These are phyloP conservation scores for Garrulus glandarius DNA, from an alignment of 2,797 vertebrate species.

Conservation along the genomic window DNA sequence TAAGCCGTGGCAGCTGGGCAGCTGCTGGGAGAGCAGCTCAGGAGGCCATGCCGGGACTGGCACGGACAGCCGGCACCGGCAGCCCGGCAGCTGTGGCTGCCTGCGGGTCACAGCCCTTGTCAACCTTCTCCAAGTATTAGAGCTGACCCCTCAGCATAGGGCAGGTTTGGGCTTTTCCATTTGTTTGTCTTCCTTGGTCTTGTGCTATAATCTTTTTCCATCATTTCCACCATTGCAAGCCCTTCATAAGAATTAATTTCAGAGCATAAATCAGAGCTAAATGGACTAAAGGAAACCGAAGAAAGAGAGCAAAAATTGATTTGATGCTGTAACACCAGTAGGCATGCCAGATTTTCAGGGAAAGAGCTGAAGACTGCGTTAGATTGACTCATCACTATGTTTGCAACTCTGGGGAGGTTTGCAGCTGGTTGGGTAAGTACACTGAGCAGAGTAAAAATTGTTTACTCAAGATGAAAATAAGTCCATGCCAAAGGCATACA, in stretches of 20 bases:
- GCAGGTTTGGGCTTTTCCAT: not conserved
- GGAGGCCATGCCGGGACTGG: rapidly evolving
- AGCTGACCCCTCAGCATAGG: not conserved
- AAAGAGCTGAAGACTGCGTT: not conserved
- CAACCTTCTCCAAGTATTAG: not conserved
- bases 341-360: not conserved
- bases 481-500: not conserved
- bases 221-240: not conserved
- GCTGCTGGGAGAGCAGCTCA: rapidly evolving
- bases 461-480: conserved; percentile 24
- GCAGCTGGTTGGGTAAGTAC: conserved; percentile 2
- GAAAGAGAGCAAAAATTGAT: not conserved
- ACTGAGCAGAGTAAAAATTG: not conserved
- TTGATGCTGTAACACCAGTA: not conserved
- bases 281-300: not conserved
- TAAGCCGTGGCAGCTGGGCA: rapidly evolving
- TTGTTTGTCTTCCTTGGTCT: not conserved
- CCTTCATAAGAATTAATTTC: not conserved
- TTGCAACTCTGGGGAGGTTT: not conserved
- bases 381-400: conserved; percentile 31
- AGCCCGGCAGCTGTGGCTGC: not conserved
- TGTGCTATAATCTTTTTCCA: not conserved
- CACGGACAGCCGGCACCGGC: not conserved
- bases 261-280: not conserved
- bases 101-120: not conserved